Percentiles rank a stretch among this genome's conserved stretches.
These are phyloP conservation scores for Odontamblyopus lacepedii DNA, from an alignment of 2,797 vertebrate genomes.

Conservation along the genomic window DNA sequence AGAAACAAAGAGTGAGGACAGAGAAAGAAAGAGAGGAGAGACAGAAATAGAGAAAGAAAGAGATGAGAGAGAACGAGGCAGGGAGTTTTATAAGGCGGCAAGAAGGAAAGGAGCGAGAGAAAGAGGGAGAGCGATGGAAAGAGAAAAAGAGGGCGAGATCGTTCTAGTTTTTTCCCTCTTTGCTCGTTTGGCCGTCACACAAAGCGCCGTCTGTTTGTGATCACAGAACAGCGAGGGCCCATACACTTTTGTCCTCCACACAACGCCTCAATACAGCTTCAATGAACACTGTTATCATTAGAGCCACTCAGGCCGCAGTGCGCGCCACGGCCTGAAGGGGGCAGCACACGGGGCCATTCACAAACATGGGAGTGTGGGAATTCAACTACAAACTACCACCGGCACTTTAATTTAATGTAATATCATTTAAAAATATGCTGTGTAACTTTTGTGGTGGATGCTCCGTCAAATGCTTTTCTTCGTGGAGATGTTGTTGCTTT, in stretches of 20 bases:
- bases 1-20: too few relatives aligned
- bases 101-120: too few relatives aligned
- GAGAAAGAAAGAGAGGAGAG: too few relatives aligned
- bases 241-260: conserved; percentile 53
- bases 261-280: conserved; percentile 32
- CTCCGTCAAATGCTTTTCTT: too few relatives aligned
- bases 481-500: too few relatives aligned
- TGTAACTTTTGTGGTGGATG: too few relatives aligned
- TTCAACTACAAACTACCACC: conserved; percentile 8
- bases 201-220: conserved; percentile 59
- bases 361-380: background rate
- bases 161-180: background rate
- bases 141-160: background rate
- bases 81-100: too few relatives aligned
- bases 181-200: conserved; percentile 40
- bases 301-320: background rate
- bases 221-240: conserved; percentile 15
- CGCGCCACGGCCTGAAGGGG: conserved; percentile 70
- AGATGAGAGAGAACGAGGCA: too few relatives aligned
- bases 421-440: too few relatives aligned
- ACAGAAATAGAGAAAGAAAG: too few relatives aligned
- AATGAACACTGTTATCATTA: conserved; percentile 12
- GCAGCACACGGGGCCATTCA: conserved; percentile 71
- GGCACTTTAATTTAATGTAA: too few relatives aligned
- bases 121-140: background rate